Evolutionary conservation across 2,797 vertebrate species (phyloP), one percentile per base, ranked within the genome.

Genomic region (Rhadinocentrus ornatus): DNA sequence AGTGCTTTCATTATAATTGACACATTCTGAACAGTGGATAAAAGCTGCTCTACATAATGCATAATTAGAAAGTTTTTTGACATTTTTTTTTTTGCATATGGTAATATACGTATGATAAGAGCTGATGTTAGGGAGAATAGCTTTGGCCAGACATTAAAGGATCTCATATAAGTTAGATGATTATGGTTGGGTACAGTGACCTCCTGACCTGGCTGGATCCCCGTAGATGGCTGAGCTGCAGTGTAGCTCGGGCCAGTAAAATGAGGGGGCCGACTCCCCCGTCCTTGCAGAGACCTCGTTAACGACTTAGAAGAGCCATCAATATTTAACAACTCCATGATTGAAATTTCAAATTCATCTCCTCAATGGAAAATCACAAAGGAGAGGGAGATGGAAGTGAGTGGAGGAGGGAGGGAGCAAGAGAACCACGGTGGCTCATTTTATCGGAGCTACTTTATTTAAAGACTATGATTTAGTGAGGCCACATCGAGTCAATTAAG

Each of bases 291-390:
- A 88, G 89, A 91, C 88, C 88, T 92, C 90, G 80, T 92, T 92
- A 90, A 92, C 81, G 89, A 89, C 90, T 91, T 86, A 83, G 87
- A 89, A 79, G 88, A 82, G 72, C 86, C 89, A 94, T 94, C 91
- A 93, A 95, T 94, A 93, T 93, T 93, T 94, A 94, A 94, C 85
- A 85, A 91, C 82, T 80, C 78, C 72, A 81, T 93, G 92, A 94
- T 92, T 92, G 92, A 93, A 93, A 93, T 92, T 94, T 93, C 81
- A 93, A 92, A 93, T 94, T 90, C 86, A 89, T 91, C 85, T 89
- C 87, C 86, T 86, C 82, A 71, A 85, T 87, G 90, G 85, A 91
- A 92, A 91, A 93, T 93, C 90, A 89, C 86, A 92, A 90, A 90
- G 88, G 86, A 86, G 81, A 72, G 69, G 62, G 86, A 79, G 80